These are phyloP conservation scores for Wiebesia pumilae DNA, from an alignment of 1,140 invertebrate genomes.

Conservation along the genomic window DNA sequence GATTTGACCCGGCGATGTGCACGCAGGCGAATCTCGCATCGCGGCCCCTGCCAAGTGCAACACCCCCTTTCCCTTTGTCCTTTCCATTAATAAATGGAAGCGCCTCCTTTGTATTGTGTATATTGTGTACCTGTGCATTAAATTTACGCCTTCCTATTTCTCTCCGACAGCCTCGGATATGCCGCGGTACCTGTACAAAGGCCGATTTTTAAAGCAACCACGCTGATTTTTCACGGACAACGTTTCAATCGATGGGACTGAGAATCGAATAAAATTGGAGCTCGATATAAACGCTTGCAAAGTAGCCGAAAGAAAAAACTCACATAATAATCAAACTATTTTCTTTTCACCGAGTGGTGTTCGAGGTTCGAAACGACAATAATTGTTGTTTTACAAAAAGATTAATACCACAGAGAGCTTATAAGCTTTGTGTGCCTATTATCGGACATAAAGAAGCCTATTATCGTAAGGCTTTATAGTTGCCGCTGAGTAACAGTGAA, in stretches of 20 bases:
- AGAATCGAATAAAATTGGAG: background rate
- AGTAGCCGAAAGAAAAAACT: no score
- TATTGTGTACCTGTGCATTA: background rate
- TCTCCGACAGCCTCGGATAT: background rate
- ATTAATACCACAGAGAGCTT: no score
- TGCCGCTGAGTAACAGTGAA: no score
- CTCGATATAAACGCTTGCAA: no score
- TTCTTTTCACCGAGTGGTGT: no score
- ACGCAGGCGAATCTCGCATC: background rate
- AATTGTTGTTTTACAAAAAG: no score
- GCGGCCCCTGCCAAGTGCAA: background rate
- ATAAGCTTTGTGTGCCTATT: no score
- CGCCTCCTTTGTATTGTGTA: background rate
- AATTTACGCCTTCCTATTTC: conserved; percentile 9
- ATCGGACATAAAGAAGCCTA: no score
- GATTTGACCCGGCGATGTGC: background rate
- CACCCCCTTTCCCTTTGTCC: conserved; percentile 12
- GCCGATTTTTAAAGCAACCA: background rate
- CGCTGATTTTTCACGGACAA: background rate
- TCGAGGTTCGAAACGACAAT: no score
- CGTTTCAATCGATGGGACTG: background rate
- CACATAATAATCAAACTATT: no score
- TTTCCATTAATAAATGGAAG: conserved; percentile 32
- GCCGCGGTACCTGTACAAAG: background rate
- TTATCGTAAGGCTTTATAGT: no score